Evolutionary conservation across 2,797 vertebrate genomes (phyloP), one percentile per base, ranked within the genome.

Genomic region (Sorex maritimensis): DNA sequence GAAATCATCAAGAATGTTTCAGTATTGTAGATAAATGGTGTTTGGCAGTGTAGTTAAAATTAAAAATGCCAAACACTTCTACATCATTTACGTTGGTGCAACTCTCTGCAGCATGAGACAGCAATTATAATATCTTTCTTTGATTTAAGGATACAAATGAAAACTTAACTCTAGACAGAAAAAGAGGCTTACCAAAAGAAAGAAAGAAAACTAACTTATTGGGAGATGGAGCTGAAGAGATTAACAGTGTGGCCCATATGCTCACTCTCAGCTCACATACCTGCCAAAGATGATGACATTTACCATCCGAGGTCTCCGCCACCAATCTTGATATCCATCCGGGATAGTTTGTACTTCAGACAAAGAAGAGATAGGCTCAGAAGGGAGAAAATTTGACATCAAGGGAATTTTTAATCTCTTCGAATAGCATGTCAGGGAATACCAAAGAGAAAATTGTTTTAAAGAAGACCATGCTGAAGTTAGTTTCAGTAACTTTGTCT

Each of bases 11-110:
- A 85, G 69, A 72, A 26, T 73, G 8, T 68, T 46, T 61, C 17
- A 78, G 58, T 41, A 44, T 17, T 52, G 10, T 12, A n/a, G 63
- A 85, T 75, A 71, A 72, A 73, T 44, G 61, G n/a, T 41, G 38
- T 52, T 73, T 86, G 77, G 34, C 30, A 82, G 49, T 87, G 81
- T 10, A 26, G 79, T 82, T 90, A 71, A 83, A 92, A 26, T 80
- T 80, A 55, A 28, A 86, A 81, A 88, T 15, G 44, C 58, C 26
- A 90, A 88, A 92, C 12, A 75, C 28, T 81, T 90, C 73, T 58
- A 15, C 73, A 52, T 69, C 41, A 95, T 78, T 88, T 68, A 81
- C 88, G 65, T 77, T 84, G 58, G 17, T 67, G n/a, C 86, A 87
- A 88, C 44, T 14, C 26, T 75, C 69, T 38, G 34, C 24, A 73